These are phyloP conservation scores for Bicyclus anynana DNA, from an alignment of 1,140 invertebrate genomes.

Conservation along the genomic window DNA sequence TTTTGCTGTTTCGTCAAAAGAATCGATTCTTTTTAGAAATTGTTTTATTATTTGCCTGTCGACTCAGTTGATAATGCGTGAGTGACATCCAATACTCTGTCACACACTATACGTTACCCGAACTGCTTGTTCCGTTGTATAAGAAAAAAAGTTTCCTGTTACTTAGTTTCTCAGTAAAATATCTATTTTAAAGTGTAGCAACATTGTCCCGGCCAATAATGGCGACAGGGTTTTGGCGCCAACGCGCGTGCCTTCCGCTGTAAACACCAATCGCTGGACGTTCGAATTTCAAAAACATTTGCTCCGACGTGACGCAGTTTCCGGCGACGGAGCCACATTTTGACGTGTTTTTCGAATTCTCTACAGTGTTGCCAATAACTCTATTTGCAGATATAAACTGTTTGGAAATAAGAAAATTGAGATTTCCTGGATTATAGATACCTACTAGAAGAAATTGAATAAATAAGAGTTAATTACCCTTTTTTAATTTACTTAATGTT, in stretches of 20 bases:
- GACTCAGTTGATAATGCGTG: too few relatives aligned
- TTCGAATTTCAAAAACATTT: conserved; percentile 69
- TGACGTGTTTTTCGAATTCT: conserved; percentile 23
- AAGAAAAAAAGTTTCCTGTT: not conserved
- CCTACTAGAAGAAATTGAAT: too few relatives aligned
- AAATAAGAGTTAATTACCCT: too few relatives aligned
- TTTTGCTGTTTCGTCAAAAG: too few relatives aligned
- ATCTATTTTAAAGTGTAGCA: conserved; percentile 49
- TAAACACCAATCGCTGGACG: conserved; percentile 57
- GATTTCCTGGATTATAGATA: too few relatives aligned
- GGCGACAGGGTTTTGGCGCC: conserved; percentile 58
- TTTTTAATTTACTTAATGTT: too few relatives aligned
- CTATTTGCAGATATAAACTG: conserved; percentile 4
- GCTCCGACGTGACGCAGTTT: conserved; percentile 59
- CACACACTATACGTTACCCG: too few relatives aligned
- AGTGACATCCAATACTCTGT: too few relatives aligned
- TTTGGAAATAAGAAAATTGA: not conserved
- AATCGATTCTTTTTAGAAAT: too few relatives aligned
- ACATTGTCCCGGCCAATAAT: conserved; percentile 55
- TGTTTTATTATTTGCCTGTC: too few relatives aligned
- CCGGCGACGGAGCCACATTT: conserved; percentile 56
- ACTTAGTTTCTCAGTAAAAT: not conserved
- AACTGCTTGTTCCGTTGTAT: too few relatives aligned
- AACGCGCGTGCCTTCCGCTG: conserved; percentile 56
- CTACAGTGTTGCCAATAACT: conserved; percentile 13